These are phyloP conservation scores for Eumerus sabulonum DNA, from an alignment of 2,888 invertebrate genomes.

Conservation along the genomic window DNA sequence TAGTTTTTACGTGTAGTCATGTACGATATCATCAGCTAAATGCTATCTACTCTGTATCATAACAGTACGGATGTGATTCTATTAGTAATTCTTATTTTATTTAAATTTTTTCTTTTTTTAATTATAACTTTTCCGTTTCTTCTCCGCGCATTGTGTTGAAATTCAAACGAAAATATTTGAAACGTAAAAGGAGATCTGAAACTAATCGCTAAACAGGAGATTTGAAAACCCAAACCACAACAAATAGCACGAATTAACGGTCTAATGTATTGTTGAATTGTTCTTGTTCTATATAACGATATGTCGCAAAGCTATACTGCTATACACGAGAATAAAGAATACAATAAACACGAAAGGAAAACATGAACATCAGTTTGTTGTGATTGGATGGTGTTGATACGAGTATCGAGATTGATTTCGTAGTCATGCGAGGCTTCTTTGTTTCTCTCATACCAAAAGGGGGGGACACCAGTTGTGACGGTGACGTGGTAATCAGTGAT, in stretches of 20 bases:
- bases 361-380: too few relatives aligned
- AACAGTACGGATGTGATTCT: slow-evolving; percentile 50
- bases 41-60: slow-evolving; percentile 11
- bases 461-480: too few relatives aligned
- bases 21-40: slow-evolving; percentile 29
- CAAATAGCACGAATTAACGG: slow-evolving; percentile 22
- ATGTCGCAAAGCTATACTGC: slow-evolving; percentile 43
- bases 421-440: too few relatives aligned
- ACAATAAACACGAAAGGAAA: slow-evolving; percentile 41
- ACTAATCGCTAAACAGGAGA: slow-evolving; percentile 39
- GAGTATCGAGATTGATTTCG: too few relatives aligned
- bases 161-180: too few relatives aligned
- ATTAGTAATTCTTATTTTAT: slow-evolving; percentile 24
- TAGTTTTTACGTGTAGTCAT: slow-evolving; percentile 52
- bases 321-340: slow-evolving; percentile 53
- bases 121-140: background rate
- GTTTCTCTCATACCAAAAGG: too few relatives aligned
- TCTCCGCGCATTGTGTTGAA: too few relatives aligned
- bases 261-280: slow-evolving; percentile 61
- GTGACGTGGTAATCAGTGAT: too few relatives aligned
- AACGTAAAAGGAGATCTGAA: slow-evolving; percentile 47
- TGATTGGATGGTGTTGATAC: too few relatives aligned
- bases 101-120: too few relatives aligned
- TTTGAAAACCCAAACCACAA: slow-evolving; percentile 9
- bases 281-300: slow-evolving; percentile 54